Base-by-base conservation (phyloP, 2,113 vertebrate species). In the Cisticola juncidis region DNA sequence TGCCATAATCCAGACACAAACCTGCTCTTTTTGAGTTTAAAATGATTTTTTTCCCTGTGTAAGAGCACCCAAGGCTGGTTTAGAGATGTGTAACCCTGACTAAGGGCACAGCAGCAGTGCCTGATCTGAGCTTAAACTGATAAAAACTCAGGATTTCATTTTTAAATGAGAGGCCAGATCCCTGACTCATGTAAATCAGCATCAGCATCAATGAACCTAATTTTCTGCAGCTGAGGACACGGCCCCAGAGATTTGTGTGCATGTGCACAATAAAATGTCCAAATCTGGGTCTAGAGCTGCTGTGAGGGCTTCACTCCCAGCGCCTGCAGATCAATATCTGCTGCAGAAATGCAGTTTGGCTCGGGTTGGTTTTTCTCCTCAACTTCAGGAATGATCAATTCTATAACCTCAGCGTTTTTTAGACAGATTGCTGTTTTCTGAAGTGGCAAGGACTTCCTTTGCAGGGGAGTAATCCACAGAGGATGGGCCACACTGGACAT, bases 141-240 rank as follows among this genome's bases (percentile, higher is more conserved):
- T 20, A 51, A 73, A 73, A 73, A 72, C 20, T 73, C 42, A 9
- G 38, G 17, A 3, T 10, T 81, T 35, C 48, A 54, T 54, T 47
- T 66, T n/a, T 0, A 66, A 77, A 56, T 1, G 64, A 69, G 69
- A 77, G 68, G 80, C 62, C 86, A 86, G 61, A 81, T 89, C 53
- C 85, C 81, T 2, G 1, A 24, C 71, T 83, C 82, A 38, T 88
- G 86, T 81, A 90, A 94, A 95, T 95, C 77, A 45, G 61, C 31
- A 56, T 29, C 86, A 24, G 14, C 77, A 76, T 76, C 72, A 29
- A 35, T 72, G 91, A 53, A 65, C 23, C 78, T 69, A 25, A 82
- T 95, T 91, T 94, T 76, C 90, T 64, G 47, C 92, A 93, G 85
- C 92, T 90, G 95, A 94, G 93, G 81, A 94, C 76, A 11, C 2